Base-by-base conservation (phyloP, 92 coral and sea anemone genomes). In the Parazoanthus atlanticus region DNA sequence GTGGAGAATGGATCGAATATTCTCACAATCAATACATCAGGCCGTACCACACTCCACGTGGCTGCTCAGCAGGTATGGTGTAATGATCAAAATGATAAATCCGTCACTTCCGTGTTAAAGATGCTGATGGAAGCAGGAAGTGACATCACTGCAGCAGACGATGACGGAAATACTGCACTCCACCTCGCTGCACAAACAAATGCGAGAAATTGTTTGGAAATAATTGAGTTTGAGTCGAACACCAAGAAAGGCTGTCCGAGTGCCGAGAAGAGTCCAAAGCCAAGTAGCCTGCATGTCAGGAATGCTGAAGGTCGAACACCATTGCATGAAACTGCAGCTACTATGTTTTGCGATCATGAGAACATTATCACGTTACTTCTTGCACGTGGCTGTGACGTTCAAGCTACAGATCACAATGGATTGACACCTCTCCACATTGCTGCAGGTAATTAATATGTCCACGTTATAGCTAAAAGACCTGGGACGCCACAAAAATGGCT, bases 381-480 rank as follows among this genome's bases (percentile, higher is more conserved):
- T 17, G 23, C 32, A 28, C 31, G 12, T 17, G 87, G 87, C 40
- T 17, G 65, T 15, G 66, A 84, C 40, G 41, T 84, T 15, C 64
- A 84, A 28, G 78, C 78, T 9, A 67, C 74, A 41, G 78, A 84
- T 47, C 38, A 46, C 38, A 74, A 72, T 28, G 87, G 78, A 29
- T 64, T 46, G 74, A 84, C 87, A 26, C 67, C 87, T 1, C 78
- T 84, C 28, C 87, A 84, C 64, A 28, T 25, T 84, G 87, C 87
- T 69, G 87, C 87, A 69, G 87, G 87, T 84, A 69, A 56, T 13
- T 21, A 61, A 61, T 3, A 67, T 12, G 3, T 67, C 0, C 31
- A 71, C 9, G 33, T 71, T 28, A 28, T 10, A 21, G 30, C 33
- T 71, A 16, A 3, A 28, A 71, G 30, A 71, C 30, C 15, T 71